Conservation (phyloP, 92 coral and sea anemone species). For the Umimayanthus kanabou region DNA sequence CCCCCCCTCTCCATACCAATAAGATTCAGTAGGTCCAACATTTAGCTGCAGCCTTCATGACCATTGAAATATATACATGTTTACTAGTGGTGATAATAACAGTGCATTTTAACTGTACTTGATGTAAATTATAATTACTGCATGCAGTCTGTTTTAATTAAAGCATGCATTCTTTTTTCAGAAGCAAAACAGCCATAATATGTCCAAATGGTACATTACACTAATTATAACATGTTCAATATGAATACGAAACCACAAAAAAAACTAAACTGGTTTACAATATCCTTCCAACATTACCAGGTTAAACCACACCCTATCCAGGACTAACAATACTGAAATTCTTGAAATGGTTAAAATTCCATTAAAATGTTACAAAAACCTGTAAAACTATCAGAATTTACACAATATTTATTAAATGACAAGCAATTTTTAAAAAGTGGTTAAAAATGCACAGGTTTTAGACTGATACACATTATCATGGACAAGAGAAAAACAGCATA, state of each 20-base stretch:
- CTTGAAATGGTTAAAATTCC: constrained; percentile 36
- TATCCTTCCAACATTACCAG: too few species aligned
- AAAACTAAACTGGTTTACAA: not conserved
- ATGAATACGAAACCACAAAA: not conserved
- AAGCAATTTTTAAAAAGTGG: too few species aligned
- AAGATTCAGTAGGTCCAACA: too few species aligned
- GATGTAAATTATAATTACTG: too few species aligned
- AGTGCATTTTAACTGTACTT: too few species aligned
- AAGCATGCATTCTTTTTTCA: not conserved
- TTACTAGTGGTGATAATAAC: too few species aligned
- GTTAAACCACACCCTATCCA: not conserved
- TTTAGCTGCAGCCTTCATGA: too few species aligned
- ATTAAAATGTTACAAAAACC: not conserved
- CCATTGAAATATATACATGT: too few species aligned
- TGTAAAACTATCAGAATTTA: not conserved
- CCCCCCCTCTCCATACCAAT: too few species aligned
- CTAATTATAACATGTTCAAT: not conserved
- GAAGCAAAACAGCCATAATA: not conserved
- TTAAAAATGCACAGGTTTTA: not conserved
- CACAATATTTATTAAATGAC: too few species aligned
- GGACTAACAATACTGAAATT: not conserved
- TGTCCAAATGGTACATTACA: not conserved
- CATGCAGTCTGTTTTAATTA: too few species aligned
- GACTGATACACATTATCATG: not conserved
- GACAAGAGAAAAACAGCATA: too few species aligned